phyloP scores from a whole-genome alignment of 2,113 vertebrate species.

The Thymallus thymallus region DNA sequence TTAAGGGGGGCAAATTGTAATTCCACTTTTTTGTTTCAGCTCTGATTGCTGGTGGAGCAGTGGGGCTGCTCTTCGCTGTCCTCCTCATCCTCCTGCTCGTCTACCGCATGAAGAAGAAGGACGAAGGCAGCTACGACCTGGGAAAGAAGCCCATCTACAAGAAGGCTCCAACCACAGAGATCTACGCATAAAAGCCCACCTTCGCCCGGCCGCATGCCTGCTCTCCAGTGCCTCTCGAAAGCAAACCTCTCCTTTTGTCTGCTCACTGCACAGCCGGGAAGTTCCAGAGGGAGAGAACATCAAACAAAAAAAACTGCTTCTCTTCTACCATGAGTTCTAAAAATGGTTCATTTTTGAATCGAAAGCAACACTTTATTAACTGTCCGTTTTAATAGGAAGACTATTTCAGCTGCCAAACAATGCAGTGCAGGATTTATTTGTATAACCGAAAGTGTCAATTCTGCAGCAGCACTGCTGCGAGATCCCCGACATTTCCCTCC shows the following conservation, averaged over 20 bases:
- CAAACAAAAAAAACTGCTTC: neutral
- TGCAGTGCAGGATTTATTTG: conserved; percentile 15
- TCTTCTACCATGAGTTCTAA: neutral
- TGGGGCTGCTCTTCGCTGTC: conserved; percentile 85
- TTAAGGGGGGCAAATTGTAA: neutral
- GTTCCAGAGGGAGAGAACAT: neutral
- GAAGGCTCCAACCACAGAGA: conserved; percentile 91
- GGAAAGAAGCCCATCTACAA: conserved; percentile 97
- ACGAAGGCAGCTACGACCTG: conserved; percentile 92
- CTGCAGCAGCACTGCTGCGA: neutral
- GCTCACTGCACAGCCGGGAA: conserved; percentile 16
- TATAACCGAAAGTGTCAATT: neutral
- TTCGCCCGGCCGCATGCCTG: conserved; percentile 10
- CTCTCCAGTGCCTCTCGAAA: conserved; percentile 11
- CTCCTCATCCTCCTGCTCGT: conserved; percentile 88
- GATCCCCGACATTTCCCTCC: neutral
- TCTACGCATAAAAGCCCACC: conserved; percentile 84
- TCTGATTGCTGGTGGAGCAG: conserved; percentile 83
- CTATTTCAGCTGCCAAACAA: conserved; percentile 18
- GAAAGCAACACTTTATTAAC: conserved; percentile 38
- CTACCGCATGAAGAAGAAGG: conserved; percentile 98
- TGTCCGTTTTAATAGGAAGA: conserved; percentile 5
- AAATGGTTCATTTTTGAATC: conserved; percentile 24
- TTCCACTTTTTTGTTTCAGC: conserved; percentile 65
- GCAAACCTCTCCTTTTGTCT: conserved; percentile 14